Base-by-base conservation (phyloP, 2,888 invertebrate genomes). In the Stegana nigrithorax region DNA sequence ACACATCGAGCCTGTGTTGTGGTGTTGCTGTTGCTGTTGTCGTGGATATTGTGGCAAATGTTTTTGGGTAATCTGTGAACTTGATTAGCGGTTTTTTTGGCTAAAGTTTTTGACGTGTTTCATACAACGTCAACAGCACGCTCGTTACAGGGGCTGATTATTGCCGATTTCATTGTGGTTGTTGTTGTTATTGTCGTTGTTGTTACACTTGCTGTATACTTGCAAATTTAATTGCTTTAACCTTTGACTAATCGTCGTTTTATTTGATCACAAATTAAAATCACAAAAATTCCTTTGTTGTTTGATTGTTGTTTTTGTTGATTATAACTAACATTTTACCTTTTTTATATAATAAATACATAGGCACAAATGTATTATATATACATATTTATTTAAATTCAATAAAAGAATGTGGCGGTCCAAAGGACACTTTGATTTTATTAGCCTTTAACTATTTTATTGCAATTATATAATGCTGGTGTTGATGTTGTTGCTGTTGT, bases 41-140 rank as follows among this genome's bases (percentile, higher is more conserved):
- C 27, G 42, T 51, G 36, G 47, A 62, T 58, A 50, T 57, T 44
- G 51, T 67, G 45, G 59, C 53, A 7, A 55, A 26, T 21, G 53
- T 25, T 59, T 59, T 42, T 32, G 50, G 59, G 65, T 71, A 68
- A 73, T 78, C 79, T 77, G 73, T 75, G 77, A 75, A 76, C 78
- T 82, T 82, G 82, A 82, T 82, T 82, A 82, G 82, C 82, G 82
- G 82, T 82, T 81, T 72, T 69, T 75, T 70, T 77, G 72, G 71
- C 76, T 73, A 74, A 66, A 71, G 71, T 69, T 79, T 72, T 71
- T 73, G 75, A 76, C 71, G 68, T 72, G 68, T 68, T 71, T 68
- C 23, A 66, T 59, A 50, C 50, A 25, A 42, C 26, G 21, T n/a
- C 23, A n/a, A 7, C n/a, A 4, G 50, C 59, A 19, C 45, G n/a